Evolutionary conservation across 2,888 invertebrate genomes (phyloP).

Genomic region (Chloroclystis v-ata): DNA sequence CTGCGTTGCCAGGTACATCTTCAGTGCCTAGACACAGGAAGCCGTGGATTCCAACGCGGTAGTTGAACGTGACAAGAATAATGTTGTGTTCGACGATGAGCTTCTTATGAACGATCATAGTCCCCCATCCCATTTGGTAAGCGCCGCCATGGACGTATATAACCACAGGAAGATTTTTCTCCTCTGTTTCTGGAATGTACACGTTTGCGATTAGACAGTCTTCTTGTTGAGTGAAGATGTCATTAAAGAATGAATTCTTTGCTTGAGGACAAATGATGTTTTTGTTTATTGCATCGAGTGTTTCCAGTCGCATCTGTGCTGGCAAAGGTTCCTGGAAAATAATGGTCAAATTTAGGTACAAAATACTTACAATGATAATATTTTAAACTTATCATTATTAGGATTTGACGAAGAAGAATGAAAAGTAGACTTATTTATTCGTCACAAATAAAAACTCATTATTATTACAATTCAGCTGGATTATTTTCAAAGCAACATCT

Average conservation of each 20-base stretch:
- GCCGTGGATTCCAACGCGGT: constrained; percentile 47
- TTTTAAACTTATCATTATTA: no score
- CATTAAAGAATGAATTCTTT: background rate
- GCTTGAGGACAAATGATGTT: background rate
- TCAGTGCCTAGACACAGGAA: constrained; percentile 54
- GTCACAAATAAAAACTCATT: no score
- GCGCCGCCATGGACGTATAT: constrained; percentile 65
- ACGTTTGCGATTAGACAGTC: constrained; percentile 57
- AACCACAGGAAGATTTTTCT: constrained; percentile 50
- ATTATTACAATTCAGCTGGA: no score
- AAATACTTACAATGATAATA: no score
- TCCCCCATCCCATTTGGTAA: constrained; percentile 49
- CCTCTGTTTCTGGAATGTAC: constrained; percentile 44
- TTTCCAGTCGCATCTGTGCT: constrained; percentile 24
- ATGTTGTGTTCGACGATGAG: constrained; percentile 38
- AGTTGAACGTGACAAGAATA: constrained; percentile 49
- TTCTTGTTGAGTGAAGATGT: constrained; percentile 26
- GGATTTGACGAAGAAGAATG: no score
- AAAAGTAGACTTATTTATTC: no score
- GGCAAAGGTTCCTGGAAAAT: constrained; percentile 20
- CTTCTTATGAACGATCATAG: constrained; percentile 34
- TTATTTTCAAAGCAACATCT: no score
- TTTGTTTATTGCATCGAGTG: background rate
- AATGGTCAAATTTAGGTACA: no score
- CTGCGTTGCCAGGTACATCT: constrained; percentile 55